Percentiles rank a stretch among this genome's conserved stretches.
Evolutionary conservation across 2,113 vertebrate species (phyloP).

Genomic region (Rhombomys opimus): DNA sequence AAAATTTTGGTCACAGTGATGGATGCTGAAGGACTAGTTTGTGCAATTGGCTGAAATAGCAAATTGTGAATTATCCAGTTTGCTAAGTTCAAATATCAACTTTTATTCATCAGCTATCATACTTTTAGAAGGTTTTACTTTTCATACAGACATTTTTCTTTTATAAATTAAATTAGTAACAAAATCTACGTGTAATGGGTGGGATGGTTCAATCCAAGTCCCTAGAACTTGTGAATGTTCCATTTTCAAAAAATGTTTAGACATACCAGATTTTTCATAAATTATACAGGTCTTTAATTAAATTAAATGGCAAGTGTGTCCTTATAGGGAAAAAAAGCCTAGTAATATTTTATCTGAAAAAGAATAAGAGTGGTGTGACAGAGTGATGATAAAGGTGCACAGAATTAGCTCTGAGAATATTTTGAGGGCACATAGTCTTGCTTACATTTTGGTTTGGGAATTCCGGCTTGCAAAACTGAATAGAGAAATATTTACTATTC

Average conservation of each 20-base stretch:
- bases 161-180: neutral
- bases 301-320: neutral
- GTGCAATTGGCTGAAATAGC: neutral
- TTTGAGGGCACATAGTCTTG: neutral
- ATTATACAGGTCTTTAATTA: neutral
- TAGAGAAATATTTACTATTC: neutral
- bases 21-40: neutral
- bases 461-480: neutral
- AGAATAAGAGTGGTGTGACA: neutral
- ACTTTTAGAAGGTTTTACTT: neutral
- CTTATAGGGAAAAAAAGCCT: neutral
- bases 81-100: neutral
- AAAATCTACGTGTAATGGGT: neutral
- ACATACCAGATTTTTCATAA: neutral
- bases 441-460: neutral
- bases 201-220: neutral
- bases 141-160: neutral
- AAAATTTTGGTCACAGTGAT: neutral
- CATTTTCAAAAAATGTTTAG: neutral
- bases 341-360: neutral
- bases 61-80: neutral
- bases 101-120: neutral
- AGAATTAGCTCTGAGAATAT: rapidly evolving
- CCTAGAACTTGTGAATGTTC: neutral
- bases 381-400: rapidly evolving